Conservation (phyloP, 2,888 invertebrate species). For the Drosophila mayaguana region DNA sequence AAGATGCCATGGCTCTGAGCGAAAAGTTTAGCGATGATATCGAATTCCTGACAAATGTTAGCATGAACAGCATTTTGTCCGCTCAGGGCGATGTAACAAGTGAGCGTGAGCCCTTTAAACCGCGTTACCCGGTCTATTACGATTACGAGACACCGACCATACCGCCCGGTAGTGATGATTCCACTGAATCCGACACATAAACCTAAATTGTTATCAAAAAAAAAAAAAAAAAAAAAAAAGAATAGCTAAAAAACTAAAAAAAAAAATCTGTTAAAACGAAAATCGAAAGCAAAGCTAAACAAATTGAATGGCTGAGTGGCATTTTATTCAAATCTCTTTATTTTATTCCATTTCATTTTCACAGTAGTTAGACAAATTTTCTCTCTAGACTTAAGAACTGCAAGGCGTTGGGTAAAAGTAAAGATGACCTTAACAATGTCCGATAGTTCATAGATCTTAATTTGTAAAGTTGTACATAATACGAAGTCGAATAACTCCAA, state of each 20-base stretch:
- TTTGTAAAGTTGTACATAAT: background rate
- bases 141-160: slow-evolving; percentile 84
- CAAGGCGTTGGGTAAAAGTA: slow-evolving; percentile 18
- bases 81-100: slow-evolving; percentile 78
- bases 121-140: slow-evolving; percentile 85
- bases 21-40: slow-evolving; percentile 84
- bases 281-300: slow-evolving; percentile 37
- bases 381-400: slow-evolving; percentile 13
- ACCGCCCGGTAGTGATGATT: slow-evolving; percentile 85
- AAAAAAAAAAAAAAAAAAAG: slow-evolving; percentile 19
- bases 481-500: background rate
- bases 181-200: slow-evolving; percentile 80
- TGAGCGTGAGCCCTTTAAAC: slow-evolving; percentile 83
- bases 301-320: slow-evolving; percentile 77
- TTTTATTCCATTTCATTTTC: slow-evolving; percentile 62
- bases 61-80: slow-evolving; percentile 83
- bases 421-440: slow-evolving; percentile 19
- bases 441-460: slow-evolving; percentile 15
- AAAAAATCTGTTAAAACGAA: slow-evolving; percentile 30
- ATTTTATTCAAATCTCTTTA: slow-evolving; percentile 58
- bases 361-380: slow-evolving; percentile 62
- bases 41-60: slow-evolving; percentile 82
- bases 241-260: slow-evolving; percentile 16
- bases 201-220: slow-evolving; percentile 56
- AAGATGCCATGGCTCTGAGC: slow-evolving; percentile 84